A percentile compares a stretch with the other conserved stretches of the same genome.
These are phyloP conservation scores for Hyles vespertilio DNA, from an alignment of 1,140 invertebrate species.

Conservation along the genomic window DNA sequence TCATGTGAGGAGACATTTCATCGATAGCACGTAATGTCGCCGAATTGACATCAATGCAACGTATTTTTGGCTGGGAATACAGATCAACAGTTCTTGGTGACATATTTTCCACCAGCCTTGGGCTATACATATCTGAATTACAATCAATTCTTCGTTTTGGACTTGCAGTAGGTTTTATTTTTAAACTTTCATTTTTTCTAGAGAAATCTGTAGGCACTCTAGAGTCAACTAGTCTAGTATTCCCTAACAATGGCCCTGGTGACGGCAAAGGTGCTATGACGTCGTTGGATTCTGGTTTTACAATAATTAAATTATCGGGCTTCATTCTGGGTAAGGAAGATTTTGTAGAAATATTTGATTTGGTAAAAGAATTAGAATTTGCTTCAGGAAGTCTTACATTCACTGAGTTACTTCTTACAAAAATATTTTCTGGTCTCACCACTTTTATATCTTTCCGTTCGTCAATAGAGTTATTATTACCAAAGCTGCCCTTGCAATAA, in stretches of 20 bases:
- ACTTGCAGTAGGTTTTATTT: constrained; percentile 52
- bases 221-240: constrained; percentile 84
- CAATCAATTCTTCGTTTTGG: constrained; percentile 64
- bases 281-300: constrained; percentile 75
- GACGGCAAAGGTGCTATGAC: constrained; percentile 80
- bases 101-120: constrained; percentile 53
- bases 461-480: constrained; percentile 33
- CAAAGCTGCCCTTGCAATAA: constrained; percentile 79
- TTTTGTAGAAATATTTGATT: constrained; percentile 52
- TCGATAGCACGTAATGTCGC: constrained; percentile 76
- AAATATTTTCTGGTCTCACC: constrained; percentile 57
- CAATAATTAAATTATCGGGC: constrained; percentile 75
- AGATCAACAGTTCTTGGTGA: constrained; percentile 55
- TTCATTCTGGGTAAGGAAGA: constrained; percentile 64
- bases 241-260: constrained; percentile 86
- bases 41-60: constrained; percentile 72
- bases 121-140: constrained; percentile 68
- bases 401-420: constrained; percentile 74
- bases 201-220: constrained; percentile 48
- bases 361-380: constrained; percentile 38
- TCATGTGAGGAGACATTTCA: constrained; percentile 73
- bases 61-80: constrained; percentile 73
- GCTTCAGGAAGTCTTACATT: constrained; percentile 76
- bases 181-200: constrained; percentile 52
- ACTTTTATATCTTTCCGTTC: constrained; percentile 50